Percentiles rank a stretch among this genome's conserved stretches.
Conservation (phyloP, 2,888 invertebrate species). For the Baronia brevicornis region DNA sequence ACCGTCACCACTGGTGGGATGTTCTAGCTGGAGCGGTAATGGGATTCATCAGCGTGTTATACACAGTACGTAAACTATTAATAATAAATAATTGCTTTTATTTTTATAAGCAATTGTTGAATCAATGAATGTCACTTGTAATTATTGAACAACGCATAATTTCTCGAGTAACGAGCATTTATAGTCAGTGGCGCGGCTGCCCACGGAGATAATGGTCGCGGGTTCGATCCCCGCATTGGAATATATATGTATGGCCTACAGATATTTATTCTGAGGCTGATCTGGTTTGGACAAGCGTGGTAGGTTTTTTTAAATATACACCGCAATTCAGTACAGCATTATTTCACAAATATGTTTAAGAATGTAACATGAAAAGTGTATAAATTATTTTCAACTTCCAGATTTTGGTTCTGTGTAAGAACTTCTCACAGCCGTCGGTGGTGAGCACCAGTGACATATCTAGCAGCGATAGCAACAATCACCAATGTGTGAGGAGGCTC, state of each 20-base stretch:
- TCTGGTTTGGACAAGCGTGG: too few species aligned
- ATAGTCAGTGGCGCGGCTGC: too few species aligned
- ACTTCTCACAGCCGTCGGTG: conserved; percentile 63
- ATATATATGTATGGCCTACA: too few species aligned
- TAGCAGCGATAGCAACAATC: conserved; percentile 67
- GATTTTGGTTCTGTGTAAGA: conserved; percentile 65
- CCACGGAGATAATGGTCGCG: too few species aligned
- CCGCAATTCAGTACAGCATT: too few species aligned
- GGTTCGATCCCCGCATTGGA: too few species aligned
- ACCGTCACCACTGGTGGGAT: conserved; percentile 89
- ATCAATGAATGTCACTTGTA: too few species aligned
- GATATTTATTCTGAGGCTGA: too few species aligned
- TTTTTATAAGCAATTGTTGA: not conserved
- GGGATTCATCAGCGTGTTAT: conserved; percentile 74
- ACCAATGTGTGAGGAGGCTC: conserved; percentile 61
- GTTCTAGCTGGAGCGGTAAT: conserved; percentile 79
- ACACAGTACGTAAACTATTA: conserved; percentile 64
- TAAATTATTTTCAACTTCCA: conserved; percentile 23
- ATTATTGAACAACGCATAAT: too few species aligned
- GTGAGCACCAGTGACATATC: conserved; percentile 66
- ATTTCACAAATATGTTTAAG: too few species aligned
- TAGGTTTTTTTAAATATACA: too few species aligned
- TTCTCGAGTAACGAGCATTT: too few species aligned
- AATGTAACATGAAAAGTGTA: not conserved
- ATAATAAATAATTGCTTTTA: not conserved